Base-by-base conservation (phyloP, 2,888 invertebrate species). In the Drosophila meridionalis region DNA sequence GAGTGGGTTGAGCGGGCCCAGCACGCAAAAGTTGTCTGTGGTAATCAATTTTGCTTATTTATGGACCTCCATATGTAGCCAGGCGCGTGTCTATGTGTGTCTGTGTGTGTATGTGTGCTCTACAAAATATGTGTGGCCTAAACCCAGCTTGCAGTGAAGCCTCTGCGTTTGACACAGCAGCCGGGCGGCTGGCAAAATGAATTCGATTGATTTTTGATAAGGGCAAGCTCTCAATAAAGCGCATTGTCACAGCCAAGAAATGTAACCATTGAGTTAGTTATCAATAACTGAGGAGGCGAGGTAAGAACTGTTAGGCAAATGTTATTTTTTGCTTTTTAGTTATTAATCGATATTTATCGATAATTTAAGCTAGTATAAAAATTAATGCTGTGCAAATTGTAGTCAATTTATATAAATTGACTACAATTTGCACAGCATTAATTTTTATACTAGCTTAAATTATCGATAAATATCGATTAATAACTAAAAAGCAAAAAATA, bases 21-120 rank as follows among this genome's bases (percentile, higher is more conserved):
- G 84, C 76, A 71, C 80, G 80, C 85, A 79, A 80, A 88, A 89
- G 76, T 88, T 86, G 87, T 84, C 82, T 86, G 85, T 80, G 89
- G 80, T 80, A 86, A 86, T 86, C 85, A 89, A 86, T 86, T 86
- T 89, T 82, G 89, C 82, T 89, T 86, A 89, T 86, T 86, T 89
- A 86, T 89, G 89, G 84, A 84, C 78, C 83, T 67, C 64, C 42
- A 36, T 55, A 66, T 73, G 52, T 75, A 72, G 52, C 53, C 67
- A 48, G 48, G 32, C 45, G 36, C 60, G 36, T 50, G 28, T 9
- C 32, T 50, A n/a, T 30, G 3, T 28, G 28, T 63, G 36, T 56
- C 6, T 45, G 12, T 20, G 28, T 45, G 26, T 6, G 26, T 26
- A 5, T 45, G 55, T 43, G 42, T 6, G 53, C 59, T 62, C 45